Evolutionary conservation across 2,113 vertebrate species (phyloP), one percentile per base, ranked within the genome.

Genomic region (Prochilodus magdalenae): DNA sequence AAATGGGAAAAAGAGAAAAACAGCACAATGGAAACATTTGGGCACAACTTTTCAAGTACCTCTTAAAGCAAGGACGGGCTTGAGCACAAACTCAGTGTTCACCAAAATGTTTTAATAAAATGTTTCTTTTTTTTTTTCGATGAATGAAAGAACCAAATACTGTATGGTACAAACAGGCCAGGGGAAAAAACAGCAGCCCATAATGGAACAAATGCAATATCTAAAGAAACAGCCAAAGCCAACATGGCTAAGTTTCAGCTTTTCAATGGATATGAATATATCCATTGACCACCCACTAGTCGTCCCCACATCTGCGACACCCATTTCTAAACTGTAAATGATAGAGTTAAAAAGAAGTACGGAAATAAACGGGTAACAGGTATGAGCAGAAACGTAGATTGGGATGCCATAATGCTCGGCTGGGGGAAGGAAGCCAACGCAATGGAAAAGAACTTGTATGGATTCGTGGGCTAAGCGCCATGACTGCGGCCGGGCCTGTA

Each of bases 81-180:
- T 57, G 29, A 67, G 12, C 26, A 24, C 24, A 55, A 71, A 55
- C 30, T 51, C 57, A 49, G 78, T 73, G 66, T 77, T 83, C 77
- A 81, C 81, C 69, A 44, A 86, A 86, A 80, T 66, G 81, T 86
- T 86, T 86, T 83, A 83, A 60, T 60, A 60, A 60, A 60, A 60
- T n/a, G 57, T 60, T 60, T 22, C 22, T 55, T 55, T 55, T 55
- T 85, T 71, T 86, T 86, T 82, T 67, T 73, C 36, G 53, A 62
- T 86, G 74, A 82, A 83, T 80, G 85, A 83, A 49, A 74, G 62
- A 79, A 74, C 76, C 70, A 79, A 84, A 84, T 69, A 57, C 18
- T 70, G 66, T 40, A 81, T 81, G 74, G 67, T 83, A 83, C 82
- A 86, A 80, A 80, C 75, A 75, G 80, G 80, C 55, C 67, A 62